Conservation (phyloP, 92 coral and sea anemone species). For the Palythoa heliodiscus region DNA sequence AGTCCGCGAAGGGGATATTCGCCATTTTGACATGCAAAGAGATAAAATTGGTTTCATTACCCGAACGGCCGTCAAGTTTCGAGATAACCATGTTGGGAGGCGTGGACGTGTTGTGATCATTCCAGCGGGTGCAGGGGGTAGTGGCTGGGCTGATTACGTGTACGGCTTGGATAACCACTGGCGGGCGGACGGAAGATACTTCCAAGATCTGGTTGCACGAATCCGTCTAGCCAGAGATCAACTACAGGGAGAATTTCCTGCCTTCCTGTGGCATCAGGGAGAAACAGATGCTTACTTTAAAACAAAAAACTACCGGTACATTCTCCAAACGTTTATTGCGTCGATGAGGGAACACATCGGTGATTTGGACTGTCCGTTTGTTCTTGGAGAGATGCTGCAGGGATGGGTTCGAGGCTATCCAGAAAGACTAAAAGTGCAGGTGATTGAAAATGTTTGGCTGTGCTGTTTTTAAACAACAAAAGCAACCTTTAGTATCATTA, state of each 20-base stretch:
- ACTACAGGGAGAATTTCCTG: conserved; percentile 28
- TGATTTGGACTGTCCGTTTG: conserved; percentile 22
- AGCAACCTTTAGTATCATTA: too few species aligned
- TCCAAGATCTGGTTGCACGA: conserved; percentile 36
- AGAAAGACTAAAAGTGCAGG: conserved; percentile 14
- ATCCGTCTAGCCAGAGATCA: conserved; percentile 15
- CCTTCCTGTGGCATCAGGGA: conserved; percentile 41
- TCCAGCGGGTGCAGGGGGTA: conserved; percentile 29
- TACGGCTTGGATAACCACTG: conserved; percentile 16
- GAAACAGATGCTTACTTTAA: neutral
- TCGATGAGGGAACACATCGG: conserved; percentile 43
- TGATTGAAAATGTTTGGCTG: neutral
- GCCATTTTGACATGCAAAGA: conserved; percentile 26
- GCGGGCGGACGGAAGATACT: conserved; percentile 7
- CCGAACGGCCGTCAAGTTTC: conserved; percentile 27
- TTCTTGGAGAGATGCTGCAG: conserved; percentile 35
- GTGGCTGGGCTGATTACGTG: conserved; percentile 28
- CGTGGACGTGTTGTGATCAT: conserved; percentile 28
- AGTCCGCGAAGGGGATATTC: conserved; percentile 32
- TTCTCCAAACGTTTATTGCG: conserved; percentile 36
- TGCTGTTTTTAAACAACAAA: too few species aligned
- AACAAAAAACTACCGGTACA: conserved; percentile 33
- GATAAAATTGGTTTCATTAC: conserved; percentile 38
- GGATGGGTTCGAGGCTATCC: conserved; percentile 21
- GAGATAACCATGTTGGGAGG: conserved; percentile 22